Conservation (phyloP, 1,140 invertebrate species). For the Dinothrombium tinctorium region DNA sequence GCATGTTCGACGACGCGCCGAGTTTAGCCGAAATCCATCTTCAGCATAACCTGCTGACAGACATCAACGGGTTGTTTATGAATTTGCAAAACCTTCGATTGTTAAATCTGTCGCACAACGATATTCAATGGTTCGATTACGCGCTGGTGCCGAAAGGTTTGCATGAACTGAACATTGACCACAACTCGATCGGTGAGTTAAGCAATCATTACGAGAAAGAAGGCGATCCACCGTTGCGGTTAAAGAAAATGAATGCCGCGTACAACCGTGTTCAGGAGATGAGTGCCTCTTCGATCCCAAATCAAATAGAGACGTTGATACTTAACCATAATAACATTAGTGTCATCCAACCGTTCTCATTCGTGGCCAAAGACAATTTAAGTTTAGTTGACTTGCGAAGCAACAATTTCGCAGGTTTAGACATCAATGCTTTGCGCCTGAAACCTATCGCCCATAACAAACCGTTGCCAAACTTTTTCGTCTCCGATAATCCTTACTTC, state of each 20-base stretch:
- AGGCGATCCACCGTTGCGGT: slow-evolving; percentile 37
- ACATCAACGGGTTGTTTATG: slow-evolving; percentile 58
- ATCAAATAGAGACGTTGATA: slow-evolving; percentile 48
- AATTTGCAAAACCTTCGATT: slow-evolving; percentile 55
- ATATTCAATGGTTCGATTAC: slow-evolving; percentile 70
- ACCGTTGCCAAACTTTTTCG: slow-evolving; percentile 54
- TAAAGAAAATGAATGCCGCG: slow-evolving; percentile 49
- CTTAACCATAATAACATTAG: slow-evolving; percentile 57
- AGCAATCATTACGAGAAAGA: slow-evolving; percentile 57
- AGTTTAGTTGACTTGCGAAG: slow-evolving; percentile 58
- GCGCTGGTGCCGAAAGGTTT: slow-evolving; percentile 49
- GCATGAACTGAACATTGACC: slow-evolving; percentile 69
- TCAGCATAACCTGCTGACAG: slow-evolving; percentile 56
- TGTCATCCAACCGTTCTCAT: slow-evolving; percentile 50
- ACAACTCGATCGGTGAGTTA: slow-evolving; percentile 56
- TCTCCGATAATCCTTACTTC: slow-evolving; percentile 60
- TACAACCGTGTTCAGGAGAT: slow-evolving; percentile 52
- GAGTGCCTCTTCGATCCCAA: slow-evolving; percentile 41
- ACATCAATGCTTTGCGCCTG: slow-evolving; percentile 47
- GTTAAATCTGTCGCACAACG: slow-evolving; percentile 76
- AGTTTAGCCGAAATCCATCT: slow-evolving; percentile 59
- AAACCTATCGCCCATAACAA: slow-evolving; percentile 17
- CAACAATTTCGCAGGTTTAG: slow-evolving; percentile 55
- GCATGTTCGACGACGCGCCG: slow-evolving; percentile 48
- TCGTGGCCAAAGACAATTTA: slow-evolving; percentile 54